Evolutionary conservation across 2,888 invertebrate species (phyloP).

Genomic region (Colletes collaris): DNA sequence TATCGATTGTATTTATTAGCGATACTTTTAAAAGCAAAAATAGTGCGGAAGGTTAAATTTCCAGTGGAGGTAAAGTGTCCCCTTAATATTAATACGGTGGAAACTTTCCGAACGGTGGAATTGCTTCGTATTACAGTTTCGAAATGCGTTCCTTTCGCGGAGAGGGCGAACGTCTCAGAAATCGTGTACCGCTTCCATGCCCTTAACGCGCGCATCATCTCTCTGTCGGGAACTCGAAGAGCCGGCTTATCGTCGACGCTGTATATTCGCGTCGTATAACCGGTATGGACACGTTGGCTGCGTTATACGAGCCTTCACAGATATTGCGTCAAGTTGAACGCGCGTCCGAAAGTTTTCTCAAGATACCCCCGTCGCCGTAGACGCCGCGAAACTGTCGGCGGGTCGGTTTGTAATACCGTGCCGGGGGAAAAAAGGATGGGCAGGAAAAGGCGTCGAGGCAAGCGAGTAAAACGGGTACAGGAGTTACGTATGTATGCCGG

Average conservation of each 20-base stretch:
- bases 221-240: constrained; percentile 27
- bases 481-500: constrained; percentile 53
- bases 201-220: constrained; percentile 13
- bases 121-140: not conserved
- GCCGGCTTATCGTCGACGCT: constrained; percentile 42
- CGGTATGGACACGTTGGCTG: constrained; percentile 64
- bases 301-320: constrained; percentile 66
- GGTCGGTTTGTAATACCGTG: constrained; percentile 50
- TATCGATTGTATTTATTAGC: too few relatives aligned
- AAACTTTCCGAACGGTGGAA: not conserved
- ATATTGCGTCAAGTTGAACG: constrained; percentile 73
- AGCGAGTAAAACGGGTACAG: constrained; percentile 47
- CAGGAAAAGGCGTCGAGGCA: constrained; percentile 20
- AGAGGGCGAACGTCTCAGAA: not conserved
- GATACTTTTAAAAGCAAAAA: too few relatives aligned
- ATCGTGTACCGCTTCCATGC: constrained; percentile 12
- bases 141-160: not conserved
- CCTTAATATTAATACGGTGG: too few relatives aligned
- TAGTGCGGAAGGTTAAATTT: too few relatives aligned
- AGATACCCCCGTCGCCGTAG: constrained; percentile 45
- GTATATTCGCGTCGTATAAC: constrained; percentile 58
- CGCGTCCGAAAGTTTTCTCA: constrained; percentile 70
- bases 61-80: too few relatives aligned
- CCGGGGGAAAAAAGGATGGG: constrained; percentile 32
- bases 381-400: constrained; percentile 39